Conservation (phyloP, 2,113 vertebrate genomes). For the Chitala chitala region DNA sequence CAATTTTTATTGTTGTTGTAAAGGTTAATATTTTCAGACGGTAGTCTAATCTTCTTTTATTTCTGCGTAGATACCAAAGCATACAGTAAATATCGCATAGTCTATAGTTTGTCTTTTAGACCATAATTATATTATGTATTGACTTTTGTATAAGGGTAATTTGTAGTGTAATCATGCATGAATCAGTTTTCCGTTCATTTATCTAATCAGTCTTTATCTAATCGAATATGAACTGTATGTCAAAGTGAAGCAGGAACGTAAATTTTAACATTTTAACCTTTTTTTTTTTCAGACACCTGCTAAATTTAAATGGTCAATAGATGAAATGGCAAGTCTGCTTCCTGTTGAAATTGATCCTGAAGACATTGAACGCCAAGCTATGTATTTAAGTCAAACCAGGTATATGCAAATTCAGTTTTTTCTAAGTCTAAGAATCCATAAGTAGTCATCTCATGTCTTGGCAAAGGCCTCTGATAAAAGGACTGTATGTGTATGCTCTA, state of each 20-base stretch:
- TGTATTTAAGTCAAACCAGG: slow-evolving; percentile 84
- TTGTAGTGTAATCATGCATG: neutral
- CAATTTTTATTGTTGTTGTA: neutral
- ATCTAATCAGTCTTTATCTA: neutral
- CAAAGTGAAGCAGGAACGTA: neutral
- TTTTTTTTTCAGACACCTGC: slow-evolving; percentile 74
- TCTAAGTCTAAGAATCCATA: no score
- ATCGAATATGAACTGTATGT: neutral
- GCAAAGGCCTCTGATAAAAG: no score
- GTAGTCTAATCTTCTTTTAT: neutral
- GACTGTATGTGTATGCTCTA: no score
- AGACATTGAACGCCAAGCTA: slow-evolving; percentile 83
- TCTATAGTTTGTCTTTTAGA: no score
- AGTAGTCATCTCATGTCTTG: no score
- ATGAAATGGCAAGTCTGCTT: slow-evolving; percentile 86
- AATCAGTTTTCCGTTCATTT: no score
- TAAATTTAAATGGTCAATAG: slow-evolving; percentile 93
- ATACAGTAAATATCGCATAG: neutral
- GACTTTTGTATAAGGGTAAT: neutral
- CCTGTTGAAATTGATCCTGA: slow-evolving; percentile 91
- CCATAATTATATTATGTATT: no score
- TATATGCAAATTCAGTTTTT: no score
- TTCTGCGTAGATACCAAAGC: neutral
- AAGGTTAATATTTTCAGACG: no score
- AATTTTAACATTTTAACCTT: neutral